Evolutionary conservation across 2,888 invertebrate species (phyloP).

Genomic region (Drepana falcataria): DNA sequence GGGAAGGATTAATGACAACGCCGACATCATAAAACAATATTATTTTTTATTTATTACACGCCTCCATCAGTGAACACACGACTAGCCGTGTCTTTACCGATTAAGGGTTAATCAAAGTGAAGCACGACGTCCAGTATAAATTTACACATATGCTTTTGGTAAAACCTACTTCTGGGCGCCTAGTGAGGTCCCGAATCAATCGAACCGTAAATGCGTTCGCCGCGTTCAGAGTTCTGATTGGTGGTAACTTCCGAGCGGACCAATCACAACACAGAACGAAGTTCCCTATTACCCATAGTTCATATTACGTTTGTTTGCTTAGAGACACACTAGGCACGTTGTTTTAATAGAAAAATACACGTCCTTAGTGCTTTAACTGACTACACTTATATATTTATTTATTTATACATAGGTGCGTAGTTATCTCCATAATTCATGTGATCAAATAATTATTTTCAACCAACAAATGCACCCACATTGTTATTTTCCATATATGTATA

Average conservation of each 20-base stretch:
- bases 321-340: constrained; percentile 8
- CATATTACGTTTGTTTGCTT: too few species aligned
- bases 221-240: too few species aligned
- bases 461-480: constrained; percentile 46
- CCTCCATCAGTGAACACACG: constrained; percentile 23
- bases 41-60: constrained; percentile 44
- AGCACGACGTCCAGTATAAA: constrained; percentile 47
- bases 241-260: too few species aligned
- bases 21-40: constrained; percentile 1
- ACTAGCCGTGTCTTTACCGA: constrained; percentile 21
- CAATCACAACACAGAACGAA: too few species aligned
- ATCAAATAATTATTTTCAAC: constrained; percentile 12
- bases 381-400: constrained; percentile 32
- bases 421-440: constrained; percentile 19
- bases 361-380: constrained; percentile 69
- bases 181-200: too few species aligned
- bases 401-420: constrained; percentile 45
- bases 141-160: constrained; percentile 25
- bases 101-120: constrained; percentile 54
- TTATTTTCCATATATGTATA: constrained; percentile 13
- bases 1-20: too few species aligned
- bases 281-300: too few species aligned
- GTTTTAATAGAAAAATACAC: constrained; percentile 74
- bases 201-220: too few species aligned
- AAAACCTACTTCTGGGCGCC: constrained; percentile 39